phyloP scores from a whole-genome alignment of 2,888 invertebrate genomes.

The Epiblema foenella region DNA sequence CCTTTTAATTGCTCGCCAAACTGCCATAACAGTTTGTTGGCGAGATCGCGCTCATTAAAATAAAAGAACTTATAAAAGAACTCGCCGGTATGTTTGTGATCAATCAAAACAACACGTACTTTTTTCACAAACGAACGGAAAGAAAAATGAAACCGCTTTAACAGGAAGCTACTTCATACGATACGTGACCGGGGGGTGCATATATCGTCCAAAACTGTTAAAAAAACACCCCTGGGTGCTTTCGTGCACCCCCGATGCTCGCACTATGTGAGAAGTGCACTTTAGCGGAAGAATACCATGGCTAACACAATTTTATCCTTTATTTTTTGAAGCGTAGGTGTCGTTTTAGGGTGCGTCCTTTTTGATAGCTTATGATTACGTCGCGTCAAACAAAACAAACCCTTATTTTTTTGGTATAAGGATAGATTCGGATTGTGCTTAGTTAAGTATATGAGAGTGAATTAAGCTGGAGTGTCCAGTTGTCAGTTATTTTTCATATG shows the following conservation, averaged over 20 bases:
- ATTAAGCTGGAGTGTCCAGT: conserved; percentile 37
- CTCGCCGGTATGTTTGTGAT: conserved; percentile 11
- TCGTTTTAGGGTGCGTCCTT: conserved; percentile 17
- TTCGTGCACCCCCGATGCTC: conserved; percentile 34
- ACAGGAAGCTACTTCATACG: conserved; percentile 81
- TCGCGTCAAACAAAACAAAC: background rate
- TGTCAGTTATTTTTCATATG: conserved; percentile 40
- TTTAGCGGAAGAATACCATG: conserved; percentile 4
- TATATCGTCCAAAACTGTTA: conserved; percentile 77
- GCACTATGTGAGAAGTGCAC: conserved; percentile 29
- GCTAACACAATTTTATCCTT: background rate
- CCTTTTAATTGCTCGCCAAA: no score
- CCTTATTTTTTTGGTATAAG: background rate
- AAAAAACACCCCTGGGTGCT: conserved; percentile 75
- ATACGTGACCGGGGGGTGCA: conserved; percentile 82
- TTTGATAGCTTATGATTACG: background rate
- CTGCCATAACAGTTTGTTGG: no score
- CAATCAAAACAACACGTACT: conserved; percentile 29
- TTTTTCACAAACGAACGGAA: conserved; percentile 53
- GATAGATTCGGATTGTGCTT: conserved; percentile 9
- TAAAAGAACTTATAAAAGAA: no score
- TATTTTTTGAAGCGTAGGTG: conserved; percentile 16
- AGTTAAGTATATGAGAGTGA: conserved; percentile 24
- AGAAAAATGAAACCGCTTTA: conserved; percentile 81
- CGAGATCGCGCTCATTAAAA: no score